Evolutionary conservation across 2,888 invertebrate species (phyloP).

Genomic region (Tanytarsus gracilentus): DNA sequence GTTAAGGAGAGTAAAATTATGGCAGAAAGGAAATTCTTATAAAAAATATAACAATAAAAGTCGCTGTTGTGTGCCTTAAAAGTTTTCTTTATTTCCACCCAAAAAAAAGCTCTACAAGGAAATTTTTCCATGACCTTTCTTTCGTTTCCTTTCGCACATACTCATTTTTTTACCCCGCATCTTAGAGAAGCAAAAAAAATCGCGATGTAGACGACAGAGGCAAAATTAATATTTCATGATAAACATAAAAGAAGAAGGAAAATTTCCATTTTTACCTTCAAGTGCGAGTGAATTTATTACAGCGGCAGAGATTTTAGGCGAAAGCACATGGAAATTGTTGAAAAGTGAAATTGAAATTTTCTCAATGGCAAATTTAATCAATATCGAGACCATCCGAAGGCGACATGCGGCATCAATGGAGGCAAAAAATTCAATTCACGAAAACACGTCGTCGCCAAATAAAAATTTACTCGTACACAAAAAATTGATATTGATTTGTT

Average conservation of each 20-base stretch:
- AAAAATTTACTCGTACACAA: neutral
- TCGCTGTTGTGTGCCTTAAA: too few species aligned
- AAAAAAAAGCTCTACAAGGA: too few species aligned
- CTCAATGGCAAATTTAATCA: slow-evolving; percentile 12
- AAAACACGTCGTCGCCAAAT: neutral
- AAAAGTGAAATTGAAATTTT: neutral
- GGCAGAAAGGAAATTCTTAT: too few species aligned
- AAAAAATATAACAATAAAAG: too few species aligned
- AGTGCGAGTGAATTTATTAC: neutral
- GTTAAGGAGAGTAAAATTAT: too few species aligned
- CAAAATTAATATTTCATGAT: neutral
- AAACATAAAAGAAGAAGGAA: neutral
- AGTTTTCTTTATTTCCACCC: too few species aligned
- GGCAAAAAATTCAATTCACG: neutral
- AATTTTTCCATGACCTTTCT: neutral
- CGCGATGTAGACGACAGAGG: neutral
- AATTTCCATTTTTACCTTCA: neutral
- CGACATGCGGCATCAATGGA: neutral
- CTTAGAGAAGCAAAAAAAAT: neutral
- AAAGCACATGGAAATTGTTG: neutral
- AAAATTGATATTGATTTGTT: slow-evolving; percentile 9
- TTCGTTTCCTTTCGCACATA: neutral
- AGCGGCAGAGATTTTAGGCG: neutral
- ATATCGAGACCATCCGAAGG: neutral
- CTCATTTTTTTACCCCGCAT: neutral